Evolutionary conservation across 1,140 invertebrate genomes (phyloP), one percentile per base, ranked within the genome.

Genomic region (Neodiprion pinetum): DNA sequence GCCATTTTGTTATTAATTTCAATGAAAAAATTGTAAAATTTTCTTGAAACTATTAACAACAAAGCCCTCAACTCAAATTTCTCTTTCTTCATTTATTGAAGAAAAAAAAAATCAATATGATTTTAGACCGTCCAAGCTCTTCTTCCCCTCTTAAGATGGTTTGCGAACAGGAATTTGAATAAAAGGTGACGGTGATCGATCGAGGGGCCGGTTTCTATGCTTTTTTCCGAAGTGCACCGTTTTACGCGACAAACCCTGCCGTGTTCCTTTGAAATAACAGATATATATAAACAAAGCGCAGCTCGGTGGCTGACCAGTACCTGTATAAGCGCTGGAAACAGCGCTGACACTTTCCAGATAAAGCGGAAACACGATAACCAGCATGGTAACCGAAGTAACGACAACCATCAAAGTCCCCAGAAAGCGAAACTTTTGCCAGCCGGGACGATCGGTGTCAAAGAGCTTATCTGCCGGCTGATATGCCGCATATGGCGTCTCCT

Each of bases 391-490:
- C 47, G 85, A 88, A 11, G 83, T 12, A 48, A 84, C 75, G 48
- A 86, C 82, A 14, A 77, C 72, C 0, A 74, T 61, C 9, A 88
- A 78, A 53, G 83, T 88, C 9, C 74, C 77, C 10, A 88, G 72
- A 72, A 88, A 88, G 70, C 75, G 79, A 50, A 87, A 83, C 74
- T 83, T 87, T 79, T 86, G 84, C 85, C 85, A 87, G 71, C 79
- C 76, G 3, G 81, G 82, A 50, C 81, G 77, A 71, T 86, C 84
- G n/a, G 84, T 86, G 71, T 87, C 84, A 72, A 88, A 88, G 40
- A 87, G 79, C 71, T 88, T 88, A 74, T 87, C 86, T 1, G 81
- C 71, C 7, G 81, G 72, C 53, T 86, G 85, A 82, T 85, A 87
- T 80, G 81, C 77, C 23, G 79, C 78, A 75, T 86, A 87, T 66